These are phyloP conservation scores for Thecophora atra DNA, from an alignment of 2,888 invertebrate genomes.

Conservation along the genomic window DNA sequence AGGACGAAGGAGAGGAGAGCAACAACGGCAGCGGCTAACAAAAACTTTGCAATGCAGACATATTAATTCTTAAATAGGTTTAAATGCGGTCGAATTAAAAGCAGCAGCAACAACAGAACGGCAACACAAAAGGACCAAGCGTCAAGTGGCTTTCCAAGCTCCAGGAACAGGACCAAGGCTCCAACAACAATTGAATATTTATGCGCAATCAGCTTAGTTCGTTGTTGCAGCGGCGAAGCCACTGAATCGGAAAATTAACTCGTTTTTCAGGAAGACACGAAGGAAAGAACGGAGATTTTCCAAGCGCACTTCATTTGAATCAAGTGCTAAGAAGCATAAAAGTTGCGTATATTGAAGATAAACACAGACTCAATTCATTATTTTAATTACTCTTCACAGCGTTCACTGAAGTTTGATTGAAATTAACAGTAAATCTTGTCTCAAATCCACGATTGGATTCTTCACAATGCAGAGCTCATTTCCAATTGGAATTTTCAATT, in stretches of 20 bases:
- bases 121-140: background rate
- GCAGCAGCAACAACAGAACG: background rate
- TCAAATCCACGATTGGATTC: too few species aligned
- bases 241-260: constrained; percentile 35
- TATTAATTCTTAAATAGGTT: constrained; percentile 38
- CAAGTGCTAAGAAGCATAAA: background rate
- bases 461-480: too few species aligned
- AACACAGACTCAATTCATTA: background rate
- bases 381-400: too few species aligned
- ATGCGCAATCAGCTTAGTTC: constrained; percentile 33
- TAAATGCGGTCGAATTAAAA: constrained; percentile 36
- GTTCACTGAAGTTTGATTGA: too few species aligned
- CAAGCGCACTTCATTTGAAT: constrained; percentile 6
- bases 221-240: constrained; percentile 14
- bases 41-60: constrained; percentile 26
- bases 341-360: background rate
- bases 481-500: too few species aligned
- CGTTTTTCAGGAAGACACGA: background rate
- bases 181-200: constrained; percentile 11
- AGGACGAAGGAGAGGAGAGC: constrained; percentile 4
- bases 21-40: constrained; percentile 16
- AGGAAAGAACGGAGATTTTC: background rate
- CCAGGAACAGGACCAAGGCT: background rate
- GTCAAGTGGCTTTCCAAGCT: background rate
- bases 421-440: too few species aligned